Evolutionary conservation across 2,797 vertebrate species (phyloP), one percentile per base, ranked within the genome.

Genomic region (Macroramphosus scolopax): DNA sequence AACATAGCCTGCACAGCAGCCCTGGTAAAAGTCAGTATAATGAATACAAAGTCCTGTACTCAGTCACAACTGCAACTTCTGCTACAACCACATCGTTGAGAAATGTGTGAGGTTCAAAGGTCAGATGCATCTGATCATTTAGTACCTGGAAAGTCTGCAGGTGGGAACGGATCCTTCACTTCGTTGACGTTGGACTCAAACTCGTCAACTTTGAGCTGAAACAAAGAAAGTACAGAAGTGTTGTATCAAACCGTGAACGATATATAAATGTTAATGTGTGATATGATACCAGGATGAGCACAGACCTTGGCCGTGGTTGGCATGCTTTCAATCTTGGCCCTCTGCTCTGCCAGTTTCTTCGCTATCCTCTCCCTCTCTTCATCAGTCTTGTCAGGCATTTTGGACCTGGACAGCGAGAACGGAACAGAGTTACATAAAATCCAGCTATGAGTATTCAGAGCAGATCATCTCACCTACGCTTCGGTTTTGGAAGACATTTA

Each of bases 161-260:
- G 95, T 29, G 97, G 97, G 73, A 98, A 99, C 0, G 97, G 97
- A 56, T 99, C 97, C 77, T 99, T 99, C 55, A 98, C 92, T 83
- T 98, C 96, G 30, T 98, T 98, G 51, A 98, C 96, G 7, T 95
- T 95, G 17, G 95, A 97, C 82, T 98, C 96, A 89, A 99, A 99
- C 66, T 98, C 96, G 0, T 99, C 97, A 5, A 99, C 70, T 89
- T 95, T 99, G 28, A 99, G 89, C 97, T 99, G 86, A 18, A 51
- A 48, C n/a, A 61, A 9, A 28, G 17, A 44, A 8, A 5, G 55
- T 5, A 5, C 14, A 11, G 12, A 20, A 31, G n/a, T 22, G 62
- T 46, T 9, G 45, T 8, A 37, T 13, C 4, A 38, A 18, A 11
- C 39, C 5, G 9, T 17, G 36, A 39, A 28, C 34, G 17, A 26